phyloP scores from a whole-genome alignment of 92 coral and sea anemone species.

The Paramuricea clavata region DNA sequence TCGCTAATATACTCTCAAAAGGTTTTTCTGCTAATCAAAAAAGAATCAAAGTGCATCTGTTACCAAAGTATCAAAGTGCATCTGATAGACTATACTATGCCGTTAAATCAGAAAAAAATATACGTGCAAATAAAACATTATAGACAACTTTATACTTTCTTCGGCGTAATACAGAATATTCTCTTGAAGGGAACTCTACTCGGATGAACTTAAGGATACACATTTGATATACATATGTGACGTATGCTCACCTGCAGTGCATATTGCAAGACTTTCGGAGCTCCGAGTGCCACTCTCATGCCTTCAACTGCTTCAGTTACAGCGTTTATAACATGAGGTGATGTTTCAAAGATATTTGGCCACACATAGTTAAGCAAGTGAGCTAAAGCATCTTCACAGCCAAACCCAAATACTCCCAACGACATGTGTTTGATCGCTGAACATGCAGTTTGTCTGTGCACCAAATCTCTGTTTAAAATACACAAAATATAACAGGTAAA shows the following conservation, averaged over 20 bases:
- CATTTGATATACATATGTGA: background rate
- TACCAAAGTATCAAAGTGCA: too few relatives aligned
- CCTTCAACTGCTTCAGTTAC: slow-evolving; percentile 98
- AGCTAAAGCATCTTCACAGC: slow-evolving; percentile 98
- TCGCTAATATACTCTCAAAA: too few relatives aligned
- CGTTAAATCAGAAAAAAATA: too few relatives aligned
- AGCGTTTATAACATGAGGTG: slow-evolving; percentile 98
- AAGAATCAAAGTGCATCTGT: too few relatives aligned
- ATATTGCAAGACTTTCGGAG: slow-evolving; percentile 89
- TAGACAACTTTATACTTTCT: too few relatives aligned
- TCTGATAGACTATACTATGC: too few relatives aligned
- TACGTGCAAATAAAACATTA: too few relatives aligned
- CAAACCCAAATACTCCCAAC: slow-evolving; percentile 97
- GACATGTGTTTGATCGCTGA: slow-evolving; percentile 99
- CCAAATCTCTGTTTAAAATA: slow-evolving; percentile 80
- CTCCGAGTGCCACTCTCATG: slow-evolving; percentile 93
- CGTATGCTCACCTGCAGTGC: slow-evolving; percentile 83
- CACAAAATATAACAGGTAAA: background rate
- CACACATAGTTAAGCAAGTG: slow-evolving; percentile 95
- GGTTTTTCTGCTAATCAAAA: too few relatives aligned
- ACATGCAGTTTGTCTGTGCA: slow-evolving; percentile 98
- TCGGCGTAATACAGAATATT: too few relatives aligned
- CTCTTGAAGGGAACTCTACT: too few relatives aligned
- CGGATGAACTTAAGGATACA: background rate
- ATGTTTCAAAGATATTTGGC: slow-evolving; percentile 99